These are phyloP conservation scores for Carettochelys insculpta DNA, from an alignment of 2,113 vertebrate species.

Conservation along the genomic window DNA sequence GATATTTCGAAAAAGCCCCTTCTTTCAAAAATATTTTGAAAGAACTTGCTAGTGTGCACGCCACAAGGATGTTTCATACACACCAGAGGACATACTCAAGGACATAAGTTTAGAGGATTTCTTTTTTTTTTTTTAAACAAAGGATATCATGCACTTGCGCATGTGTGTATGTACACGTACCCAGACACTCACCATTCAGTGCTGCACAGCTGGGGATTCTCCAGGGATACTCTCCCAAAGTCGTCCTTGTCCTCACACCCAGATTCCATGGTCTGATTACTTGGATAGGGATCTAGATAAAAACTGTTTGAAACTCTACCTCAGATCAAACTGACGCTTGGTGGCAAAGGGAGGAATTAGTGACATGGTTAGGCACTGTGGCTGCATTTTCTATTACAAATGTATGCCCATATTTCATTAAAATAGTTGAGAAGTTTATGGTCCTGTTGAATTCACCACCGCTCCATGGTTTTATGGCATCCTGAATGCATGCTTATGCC, in stretches of 20 bases:
- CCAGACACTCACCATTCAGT: neutral
- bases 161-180: neutral
- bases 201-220: neutral
- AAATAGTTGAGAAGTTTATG: neutral
- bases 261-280: slow-evolving; percentile 46
- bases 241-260: slow-evolving; percentile 56
- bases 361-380: slow-evolving; percentile 4
- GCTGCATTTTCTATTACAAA: neutral
- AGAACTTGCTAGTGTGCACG: too few relatives aligned
- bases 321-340: neutral
- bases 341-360: slow-evolving; percentile 17
- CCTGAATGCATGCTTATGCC: neutral
- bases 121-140: neutral
- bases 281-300: slow-evolving; percentile 52
- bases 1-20: too few relatives aligned
- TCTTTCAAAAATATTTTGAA: too few relatives aligned
- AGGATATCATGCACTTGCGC: neutral
- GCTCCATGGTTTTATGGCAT: neutral
- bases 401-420: neutral
- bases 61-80: neutral
- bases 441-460: neutral
- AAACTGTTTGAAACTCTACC: slow-evolving; percentile 57
- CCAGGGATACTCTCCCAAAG: too few relatives aligned
- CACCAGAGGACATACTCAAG: neutral
- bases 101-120: neutral